Conservation (phyloP, 2,113 vertebrate species). For the Halichoerus grypus region DNA sequence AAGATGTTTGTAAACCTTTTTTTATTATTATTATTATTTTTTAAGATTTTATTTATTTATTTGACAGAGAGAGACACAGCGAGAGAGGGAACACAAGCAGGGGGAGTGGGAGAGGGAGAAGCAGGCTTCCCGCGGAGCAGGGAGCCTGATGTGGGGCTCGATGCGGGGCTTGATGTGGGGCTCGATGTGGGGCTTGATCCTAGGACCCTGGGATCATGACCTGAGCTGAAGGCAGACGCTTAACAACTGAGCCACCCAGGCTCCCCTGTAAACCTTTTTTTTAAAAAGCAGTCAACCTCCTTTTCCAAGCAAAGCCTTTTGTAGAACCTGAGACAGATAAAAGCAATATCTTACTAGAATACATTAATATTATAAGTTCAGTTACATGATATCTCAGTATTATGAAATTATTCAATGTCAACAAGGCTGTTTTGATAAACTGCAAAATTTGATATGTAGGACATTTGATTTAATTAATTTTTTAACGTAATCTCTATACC, state of each 20-base stretch:
- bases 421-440: conserved; percentile 13
- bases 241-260: too few species aligned
- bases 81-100: too few species aligned
- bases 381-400: not conserved
- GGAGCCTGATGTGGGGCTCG: too few species aligned
- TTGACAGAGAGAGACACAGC: too few species aligned
- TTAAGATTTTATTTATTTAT: too few species aligned
- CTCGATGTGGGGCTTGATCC: too few species aligned
- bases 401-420: not conserved
- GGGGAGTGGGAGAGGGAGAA: too few species aligned
- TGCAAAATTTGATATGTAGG: not conserved
- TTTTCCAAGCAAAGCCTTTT: conserved; percentile 25
- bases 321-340: conserved; percentile 25
- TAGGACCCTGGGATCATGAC: too few species aligned
- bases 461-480: not conserved
- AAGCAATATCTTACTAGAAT: not conserved
- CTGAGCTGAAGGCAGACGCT: too few species aligned
- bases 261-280: not conserved
- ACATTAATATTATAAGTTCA: conserved; percentile 5
- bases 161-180: too few species aligned
- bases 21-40: too few species aligned
- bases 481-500: not conserved
- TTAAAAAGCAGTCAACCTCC: not conserved
- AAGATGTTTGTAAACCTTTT: conserved; percentile 29
- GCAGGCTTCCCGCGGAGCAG: too few species aligned